Conservation (phyloP, 2,797 vertebrate species). For the Pagetopsis macropterus region DNA sequence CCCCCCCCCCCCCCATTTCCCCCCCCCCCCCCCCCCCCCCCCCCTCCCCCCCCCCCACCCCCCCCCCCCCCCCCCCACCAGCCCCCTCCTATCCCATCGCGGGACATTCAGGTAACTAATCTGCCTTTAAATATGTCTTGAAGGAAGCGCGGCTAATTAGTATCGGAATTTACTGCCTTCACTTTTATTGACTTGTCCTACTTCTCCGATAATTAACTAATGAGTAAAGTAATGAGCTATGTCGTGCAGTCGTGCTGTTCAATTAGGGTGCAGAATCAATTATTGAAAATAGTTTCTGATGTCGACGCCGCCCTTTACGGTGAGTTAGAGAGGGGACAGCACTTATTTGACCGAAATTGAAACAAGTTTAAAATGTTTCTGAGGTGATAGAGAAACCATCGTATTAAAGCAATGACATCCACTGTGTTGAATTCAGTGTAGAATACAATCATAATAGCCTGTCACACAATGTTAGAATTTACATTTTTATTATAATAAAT, state of each 20-base stretch:
- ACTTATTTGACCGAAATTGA: slow-evolving; percentile 46
- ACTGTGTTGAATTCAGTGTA: neutral
- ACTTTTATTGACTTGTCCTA: slow-evolving; percentile 99
- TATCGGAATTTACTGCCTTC: slow-evolving; percentile 99
- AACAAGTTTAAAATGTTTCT: slow-evolving; percentile 37
- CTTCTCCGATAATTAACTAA: slow-evolving; percentile 99
- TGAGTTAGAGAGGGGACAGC: slow-evolving; percentile 59
- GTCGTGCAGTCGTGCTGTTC: slow-evolving; percentile 99
- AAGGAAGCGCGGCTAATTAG: slow-evolving; percentile 99
- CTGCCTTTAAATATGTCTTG: slow-evolving; percentile 99
- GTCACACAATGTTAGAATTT: slow-evolving; percentile 13
- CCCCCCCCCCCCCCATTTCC: slow-evolving; percentile 65
- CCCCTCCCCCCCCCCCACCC: slow-evolving; percentile 73
- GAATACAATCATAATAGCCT: neutral
- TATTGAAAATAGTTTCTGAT: slow-evolving; percentile 99
- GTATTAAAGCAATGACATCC: neutral
- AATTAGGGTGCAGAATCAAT: slow-evolving; percentile 99
- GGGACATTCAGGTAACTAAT: slow-evolving; percentile 98
- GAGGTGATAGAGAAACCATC: neutral
- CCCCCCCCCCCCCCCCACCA: slow-evolving; percentile 64
- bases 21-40: slow-evolving; percentile 67
- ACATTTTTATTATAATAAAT: slow-evolving; percentile 31
- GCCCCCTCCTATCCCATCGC: slow-evolving; percentile 87
- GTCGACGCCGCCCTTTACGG: slow-evolving; percentile 75
- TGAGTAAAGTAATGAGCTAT: slow-evolving; percentile 99